These are phyloP conservation scores for Branchellion lobata DNA, from an alignment of 2,888 invertebrate genomes.

Conservation along the genomic window DNA sequence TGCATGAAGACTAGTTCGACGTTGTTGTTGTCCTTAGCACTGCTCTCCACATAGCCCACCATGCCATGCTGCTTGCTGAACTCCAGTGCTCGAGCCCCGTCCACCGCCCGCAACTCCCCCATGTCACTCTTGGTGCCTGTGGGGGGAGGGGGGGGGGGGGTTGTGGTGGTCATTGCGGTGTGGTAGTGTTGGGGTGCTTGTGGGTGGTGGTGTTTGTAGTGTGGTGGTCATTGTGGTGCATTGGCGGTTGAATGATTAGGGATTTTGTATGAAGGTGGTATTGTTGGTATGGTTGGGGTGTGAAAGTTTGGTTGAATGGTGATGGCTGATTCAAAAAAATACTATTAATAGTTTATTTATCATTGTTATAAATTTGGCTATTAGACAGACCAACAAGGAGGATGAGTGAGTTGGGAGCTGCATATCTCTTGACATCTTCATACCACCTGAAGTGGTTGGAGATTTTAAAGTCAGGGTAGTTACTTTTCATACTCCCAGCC, in stretches of 20 bases:
- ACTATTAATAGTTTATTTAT: background rate
- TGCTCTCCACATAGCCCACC: conserved; percentile 52
- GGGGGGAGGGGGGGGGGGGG: too few species aligned
- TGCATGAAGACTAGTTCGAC: conserved; percentile 52
- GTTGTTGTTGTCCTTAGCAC: conserved; percentile 53
- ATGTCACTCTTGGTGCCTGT: conserved; percentile 53
- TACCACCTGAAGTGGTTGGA: conserved; percentile 74
- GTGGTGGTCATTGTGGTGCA: too few species aligned
- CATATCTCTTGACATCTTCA: conserved; percentile 89
- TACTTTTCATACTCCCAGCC: background rate
- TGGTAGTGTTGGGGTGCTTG: too few species aligned
- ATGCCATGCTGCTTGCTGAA: conserved; percentile 50
- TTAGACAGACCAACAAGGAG: conserved; percentile 75
- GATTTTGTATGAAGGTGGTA: too few species aligned
- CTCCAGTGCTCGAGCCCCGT: conserved; percentile 47
- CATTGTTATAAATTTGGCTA: background rate
- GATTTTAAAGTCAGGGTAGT: background rate
- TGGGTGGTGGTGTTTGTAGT: too few species aligned
- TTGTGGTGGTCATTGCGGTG: too few species aligned
- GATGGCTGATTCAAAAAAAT: too few species aligned
- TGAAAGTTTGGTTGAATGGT: too few species aligned
- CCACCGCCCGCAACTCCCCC: conserved; percentile 50
- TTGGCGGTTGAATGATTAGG: too few species aligned
- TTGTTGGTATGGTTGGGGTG: too few species aligned
- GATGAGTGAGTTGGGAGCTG: conserved; percentile 85